phyloP scores from a whole-genome alignment of 2,888 invertebrate species.

The Drepana falcataria region DNA sequence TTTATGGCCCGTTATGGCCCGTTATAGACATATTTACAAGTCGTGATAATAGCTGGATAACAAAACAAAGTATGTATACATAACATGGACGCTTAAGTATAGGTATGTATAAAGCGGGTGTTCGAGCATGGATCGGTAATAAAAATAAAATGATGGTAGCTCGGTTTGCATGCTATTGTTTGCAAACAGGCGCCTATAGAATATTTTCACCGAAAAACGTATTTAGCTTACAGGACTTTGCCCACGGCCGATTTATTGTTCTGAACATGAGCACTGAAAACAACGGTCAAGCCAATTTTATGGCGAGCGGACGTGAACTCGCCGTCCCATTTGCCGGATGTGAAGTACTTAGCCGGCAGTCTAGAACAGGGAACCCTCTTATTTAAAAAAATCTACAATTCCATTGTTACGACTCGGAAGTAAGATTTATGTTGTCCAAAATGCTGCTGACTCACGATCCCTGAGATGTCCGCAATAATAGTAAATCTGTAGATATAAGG shows the following conservation, averaged over 20 bases:
- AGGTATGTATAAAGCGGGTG: neutral
- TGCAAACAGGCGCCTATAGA: neutral
- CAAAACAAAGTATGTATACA: too few species aligned
- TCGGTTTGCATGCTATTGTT: neutral
- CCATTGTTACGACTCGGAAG: conserved; percentile 19
- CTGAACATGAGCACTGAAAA: conserved; percentile 3
- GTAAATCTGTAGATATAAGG: neutral
- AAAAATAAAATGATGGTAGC: neutral
- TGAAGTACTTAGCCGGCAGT: conserved; percentile 22
- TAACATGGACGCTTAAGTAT: neutral
- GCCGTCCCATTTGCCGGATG: conserved; percentile 19
- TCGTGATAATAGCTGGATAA: too few species aligned
- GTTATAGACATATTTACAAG: too few species aligned
- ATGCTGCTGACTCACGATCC: conserved; percentile 12
- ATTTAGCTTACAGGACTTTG: neutral
- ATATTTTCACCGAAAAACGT: neutral
- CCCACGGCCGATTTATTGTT: neutral
- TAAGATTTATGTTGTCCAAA: conserved; percentile 20
- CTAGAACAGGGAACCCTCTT: conserved; percentile 15
- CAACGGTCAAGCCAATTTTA: conserved; percentile 23
- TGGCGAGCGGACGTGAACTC: conserved; percentile 19
- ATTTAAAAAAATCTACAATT: conserved; percentile 22
- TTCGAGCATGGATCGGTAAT: neutral
- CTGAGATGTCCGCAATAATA: conserved; percentile 1
- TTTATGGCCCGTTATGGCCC: too few species aligned